Evolutionary conservation across 2,888 invertebrate species (phyloP).

Genomic region (Orthonevra nobilis): DNA sequence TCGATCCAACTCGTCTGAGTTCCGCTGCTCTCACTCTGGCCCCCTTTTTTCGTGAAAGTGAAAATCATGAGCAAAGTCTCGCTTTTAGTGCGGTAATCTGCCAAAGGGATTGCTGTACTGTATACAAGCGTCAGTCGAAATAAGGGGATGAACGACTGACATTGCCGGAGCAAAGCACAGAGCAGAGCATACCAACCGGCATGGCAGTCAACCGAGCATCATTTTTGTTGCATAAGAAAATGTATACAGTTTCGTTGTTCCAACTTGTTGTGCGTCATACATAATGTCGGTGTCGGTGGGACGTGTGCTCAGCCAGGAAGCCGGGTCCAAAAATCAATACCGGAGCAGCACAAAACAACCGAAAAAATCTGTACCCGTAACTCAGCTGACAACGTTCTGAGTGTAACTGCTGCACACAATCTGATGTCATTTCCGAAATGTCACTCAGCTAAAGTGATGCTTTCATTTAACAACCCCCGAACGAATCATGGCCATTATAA

Average conservation of each 20-base stretch:
- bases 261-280: constrained; percentile 66
- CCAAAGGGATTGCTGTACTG: constrained; percentile 10
- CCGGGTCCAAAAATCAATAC: constrained; percentile 52
- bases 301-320: constrained; percentile 37
- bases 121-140: not conserved
- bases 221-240: constrained; percentile 41
- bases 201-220: constrained; percentile 20
- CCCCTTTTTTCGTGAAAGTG: constrained; percentile 54
- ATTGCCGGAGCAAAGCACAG: not conserved
- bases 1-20: constrained; percentile 52
- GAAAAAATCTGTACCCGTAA: too few relatives aligned
- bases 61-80: constrained; percentile 55
- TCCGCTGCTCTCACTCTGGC: constrained; percentile 17
- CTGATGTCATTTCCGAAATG: constrained; percentile 59
- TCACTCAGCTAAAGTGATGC: constrained; percentile 47
- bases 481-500: constrained; percentile 29
- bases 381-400: constrained; percentile 44
- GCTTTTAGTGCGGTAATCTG: constrained; percentile 19
- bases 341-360: constrained; percentile 44
- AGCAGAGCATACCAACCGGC: too few relatives aligned
- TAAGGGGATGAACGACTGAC: constrained; percentile 7
- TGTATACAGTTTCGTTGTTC: constrained; percentile 32
- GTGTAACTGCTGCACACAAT: constrained; percentile 49
- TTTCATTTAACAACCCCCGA: constrained; percentile 30
- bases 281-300: too few relatives aligned